Evolutionary conservation across 1,140 invertebrate species (phyloP).

Genomic region (Chrysomallon squamiferum): DNA sequence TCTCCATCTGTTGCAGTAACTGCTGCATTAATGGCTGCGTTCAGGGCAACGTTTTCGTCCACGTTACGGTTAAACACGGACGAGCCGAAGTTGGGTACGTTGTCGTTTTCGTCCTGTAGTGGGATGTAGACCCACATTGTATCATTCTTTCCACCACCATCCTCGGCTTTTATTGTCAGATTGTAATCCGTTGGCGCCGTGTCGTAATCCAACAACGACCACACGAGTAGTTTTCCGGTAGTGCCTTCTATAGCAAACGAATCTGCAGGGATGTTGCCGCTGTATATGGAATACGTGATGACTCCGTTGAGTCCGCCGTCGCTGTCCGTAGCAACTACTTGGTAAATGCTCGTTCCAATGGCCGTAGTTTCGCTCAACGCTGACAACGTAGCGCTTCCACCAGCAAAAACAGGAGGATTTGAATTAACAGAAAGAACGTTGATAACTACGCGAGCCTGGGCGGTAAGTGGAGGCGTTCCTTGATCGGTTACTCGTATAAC

Average conservation of each 20-base stretch:
- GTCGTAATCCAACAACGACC: constrained; percentile 31
- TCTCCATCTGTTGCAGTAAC: constrained; percentile 25
- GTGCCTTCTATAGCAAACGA: constrained; percentile 17
- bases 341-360: constrained; percentile 19
- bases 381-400: constrained; percentile 9
- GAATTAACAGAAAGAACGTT: constrained; percentile 23
- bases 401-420: constrained; percentile 20
- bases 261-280: constrained; percentile 12
- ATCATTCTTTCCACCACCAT: constrained; percentile 22
- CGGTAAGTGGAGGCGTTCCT: constrained; percentile 14
- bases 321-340: constrained; percentile 24
- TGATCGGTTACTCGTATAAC: constrained; percentile 18
- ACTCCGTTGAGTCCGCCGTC: constrained; percentile 25
- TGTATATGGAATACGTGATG: constrained; percentile 17
- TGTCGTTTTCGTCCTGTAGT: constrained; percentile 83
- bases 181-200: constrained; percentile 55
- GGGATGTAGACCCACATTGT: constrained; percentile 31
- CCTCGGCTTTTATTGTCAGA: constrained; percentile 18
- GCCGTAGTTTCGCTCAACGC: constrained; percentile 29
- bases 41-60: constrained; percentile 22
- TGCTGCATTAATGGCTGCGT: background rate
- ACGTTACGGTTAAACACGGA: constrained; percentile 24
- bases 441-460: constrained; percentile 13
- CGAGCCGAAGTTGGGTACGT: constrained; percentile 75
- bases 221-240: constrained; percentile 20